phyloP scores from a whole-genome alignment of 2,797 vertebrate genomes.

The Peromyscus aztecus region DNA sequence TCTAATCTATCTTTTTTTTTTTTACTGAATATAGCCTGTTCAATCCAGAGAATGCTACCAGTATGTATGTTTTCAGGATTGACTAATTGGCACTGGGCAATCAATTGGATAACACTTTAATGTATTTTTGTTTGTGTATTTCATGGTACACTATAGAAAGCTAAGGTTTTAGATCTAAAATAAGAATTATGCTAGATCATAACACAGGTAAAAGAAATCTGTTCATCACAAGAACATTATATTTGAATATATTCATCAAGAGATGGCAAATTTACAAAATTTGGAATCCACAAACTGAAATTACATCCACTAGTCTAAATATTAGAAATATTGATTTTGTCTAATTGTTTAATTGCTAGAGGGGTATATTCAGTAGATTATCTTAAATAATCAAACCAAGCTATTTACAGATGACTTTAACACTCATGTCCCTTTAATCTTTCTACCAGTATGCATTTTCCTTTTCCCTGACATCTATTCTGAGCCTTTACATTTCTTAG shows the following conservation, averaged over 20 bases:
- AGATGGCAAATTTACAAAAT: slow-evolving; percentile 7
- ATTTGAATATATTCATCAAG: background rate
- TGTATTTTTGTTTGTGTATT: background rate
- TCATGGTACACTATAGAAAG: background rate
- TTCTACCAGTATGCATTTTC: background rate
- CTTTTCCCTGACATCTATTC: background rate
- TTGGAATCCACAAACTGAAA: background rate
- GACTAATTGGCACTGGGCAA: background rate
- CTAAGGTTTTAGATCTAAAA: background rate
- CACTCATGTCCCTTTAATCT: background rate
- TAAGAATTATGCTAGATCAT: background rate
- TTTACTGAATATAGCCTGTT: background rate
- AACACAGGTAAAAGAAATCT: background rate
- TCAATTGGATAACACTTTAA: background rate
- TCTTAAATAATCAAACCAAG: background rate
- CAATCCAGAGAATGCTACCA: background rate
- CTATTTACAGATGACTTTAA: background rate
- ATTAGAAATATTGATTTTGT: slow-evolving; percentile 13
- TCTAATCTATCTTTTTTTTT: background rate
- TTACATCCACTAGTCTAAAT: background rate
- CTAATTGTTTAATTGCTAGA: background rate
- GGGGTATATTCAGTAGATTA: background rate
- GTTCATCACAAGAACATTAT: background rate
- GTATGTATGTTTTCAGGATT: background rate
- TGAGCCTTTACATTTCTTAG: background rate